These are phyloP conservation scores for Neolamprologus fasciatus DNA, from an alignment of 2,113 vertebrate species.

Conservation along the genomic window DNA sequence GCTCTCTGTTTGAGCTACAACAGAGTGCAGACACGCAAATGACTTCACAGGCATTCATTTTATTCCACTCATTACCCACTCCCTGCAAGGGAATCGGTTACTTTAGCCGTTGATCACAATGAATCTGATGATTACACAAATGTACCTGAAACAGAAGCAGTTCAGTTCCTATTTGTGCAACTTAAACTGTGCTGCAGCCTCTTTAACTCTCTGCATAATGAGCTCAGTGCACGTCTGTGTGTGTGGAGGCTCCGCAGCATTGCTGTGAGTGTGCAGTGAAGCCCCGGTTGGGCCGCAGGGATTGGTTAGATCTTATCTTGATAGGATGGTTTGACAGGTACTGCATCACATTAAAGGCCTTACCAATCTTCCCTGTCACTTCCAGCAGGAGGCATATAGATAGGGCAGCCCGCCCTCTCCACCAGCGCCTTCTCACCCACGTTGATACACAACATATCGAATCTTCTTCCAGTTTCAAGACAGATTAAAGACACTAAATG, in stretches of 20 bases:
- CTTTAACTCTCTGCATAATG: neutral
- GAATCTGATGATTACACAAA: neutral
- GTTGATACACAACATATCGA: neutral
- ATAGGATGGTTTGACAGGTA: slow-evolving; percentile 60
- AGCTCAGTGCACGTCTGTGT: neutral
- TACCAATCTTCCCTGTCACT: slow-evolving; percentile 69
- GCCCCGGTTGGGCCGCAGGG: neutral
- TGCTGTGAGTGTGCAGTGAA: slow-evolving; percentile 5
- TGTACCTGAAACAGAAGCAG: neutral
- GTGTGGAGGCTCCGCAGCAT: neutral
- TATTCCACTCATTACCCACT: neutral
- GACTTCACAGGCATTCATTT: neutral
- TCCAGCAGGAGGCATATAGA: slow-evolving; percentile 39
- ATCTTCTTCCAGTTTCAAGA: slow-evolving; percentile 23
- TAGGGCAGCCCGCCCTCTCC: neutral
- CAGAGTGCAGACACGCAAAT: neutral
- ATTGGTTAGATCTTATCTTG: slow-evolving; percentile 57
- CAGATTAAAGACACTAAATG: neutral
- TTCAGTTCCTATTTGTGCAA: neutral
- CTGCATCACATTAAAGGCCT: slow-evolving; percentile 72
- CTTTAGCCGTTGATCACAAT: neutral
- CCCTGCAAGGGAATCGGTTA: neutral
- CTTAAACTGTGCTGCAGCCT: neutral
- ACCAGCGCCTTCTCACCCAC: neutral
- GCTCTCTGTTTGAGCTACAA: neutral